Base-by-base conservation (phyloP, 2,888 invertebrate genomes). In the Eilema griseolum region DNA sequence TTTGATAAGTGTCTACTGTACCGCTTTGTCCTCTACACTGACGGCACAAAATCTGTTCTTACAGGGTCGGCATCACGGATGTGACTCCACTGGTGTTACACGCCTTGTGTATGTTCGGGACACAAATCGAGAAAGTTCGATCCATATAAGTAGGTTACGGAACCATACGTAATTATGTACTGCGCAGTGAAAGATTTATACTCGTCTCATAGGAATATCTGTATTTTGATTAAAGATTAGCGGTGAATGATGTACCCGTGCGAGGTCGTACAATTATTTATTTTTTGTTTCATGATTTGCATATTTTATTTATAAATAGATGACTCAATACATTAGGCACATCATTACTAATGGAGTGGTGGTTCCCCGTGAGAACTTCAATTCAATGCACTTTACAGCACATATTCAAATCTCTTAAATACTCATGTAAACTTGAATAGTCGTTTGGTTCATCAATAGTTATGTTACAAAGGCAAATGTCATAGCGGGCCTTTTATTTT, bases 141-240 rank as follows among this genome's bases (percentile, higher is more conserved):
- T 69, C 67, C 61, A 62, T 73, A 63, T 70, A 78, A 78, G 71
- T 80, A 76, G 78, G 76, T 78, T 75, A 80, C 72, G 74, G 75
- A 79, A 81, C 79, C 74, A 74, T 69, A 41, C 46, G 33, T 69
- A 66, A 70, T 31, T 61, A 65, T 23, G 56, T 31, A 59, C 56
- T n/a, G 28, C 37, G 28, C 23, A 62, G 59, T 61, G 66, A 59
- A 62, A 66, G 69, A 69, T 72, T 69, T 69, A 68, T 69, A 63
- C 41, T 46, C 68, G n/a, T 72, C 66, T 62, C 62, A 20, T 20
- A 46, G 20, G 46, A 46, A 46, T 20, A 46, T 46, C 46, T 46
- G 20, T 20, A 20, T 46, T 46, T 46, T 46, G 46, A 46, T 46
- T 46, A 46, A 46, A 46, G 46, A 46, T 46, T 20, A 46, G 46